phyloP scores from a whole-genome alignment of 2,888 invertebrate species.

The Aspidiotus rigidus region DNA sequence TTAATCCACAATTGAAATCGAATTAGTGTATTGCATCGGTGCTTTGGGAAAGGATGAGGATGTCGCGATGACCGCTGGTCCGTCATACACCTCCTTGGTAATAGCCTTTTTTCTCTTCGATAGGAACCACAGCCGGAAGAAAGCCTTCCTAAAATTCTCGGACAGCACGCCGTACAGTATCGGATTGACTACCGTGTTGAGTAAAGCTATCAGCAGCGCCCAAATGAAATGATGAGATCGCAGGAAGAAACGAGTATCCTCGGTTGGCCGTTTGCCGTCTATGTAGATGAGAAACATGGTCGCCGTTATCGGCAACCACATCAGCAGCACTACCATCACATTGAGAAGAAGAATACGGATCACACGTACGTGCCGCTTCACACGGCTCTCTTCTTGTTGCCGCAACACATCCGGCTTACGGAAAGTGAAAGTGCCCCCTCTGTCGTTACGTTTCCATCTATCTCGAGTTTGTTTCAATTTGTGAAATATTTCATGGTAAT shows the following conservation, averaged over 20 bases:
- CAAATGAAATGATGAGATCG: slow-evolving; percentile 49
- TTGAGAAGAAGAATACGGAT: slow-evolving; percentile 49
- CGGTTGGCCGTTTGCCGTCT: slow-evolving; percentile 47
- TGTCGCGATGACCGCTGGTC: neutral
- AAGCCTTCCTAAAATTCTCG: slow-evolving; percentile 48
- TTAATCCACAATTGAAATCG: slow-evolving; percentile 6
- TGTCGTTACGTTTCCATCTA: slow-evolving; percentile 44
- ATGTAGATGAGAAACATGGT: slow-evolving; percentile 50
- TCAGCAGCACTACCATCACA: slow-evolving; percentile 49
- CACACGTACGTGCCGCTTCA: slow-evolving; percentile 49
- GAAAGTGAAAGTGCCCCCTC: neutral
- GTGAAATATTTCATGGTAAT: slow-evolving; percentile 50
- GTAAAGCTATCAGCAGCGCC: slow-evolving; percentile 47
- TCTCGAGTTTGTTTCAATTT: slow-evolving; percentile 48
- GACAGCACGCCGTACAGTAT: slow-evolving; percentile 50
- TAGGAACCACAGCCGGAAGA: slow-evolving; percentile 44
- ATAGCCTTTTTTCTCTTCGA: slow-evolving; percentile 34
- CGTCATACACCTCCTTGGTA: slow-evolving; percentile 1
- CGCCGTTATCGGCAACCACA: slow-evolving; percentile 52
- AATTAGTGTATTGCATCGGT: slow-evolving; percentile 5
- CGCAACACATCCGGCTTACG: slow-evolving; percentile 31
- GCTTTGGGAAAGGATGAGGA: neutral
- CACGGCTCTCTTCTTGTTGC: slow-evolving; percentile 39
- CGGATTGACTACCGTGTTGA: slow-evolving; percentile 51
- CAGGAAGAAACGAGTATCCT: slow-evolving; percentile 48